These are phyloP conservation scores for Celastrina argiolus DNA, from an alignment of 2,888 invertebrate species.

Conservation along the genomic window DNA sequence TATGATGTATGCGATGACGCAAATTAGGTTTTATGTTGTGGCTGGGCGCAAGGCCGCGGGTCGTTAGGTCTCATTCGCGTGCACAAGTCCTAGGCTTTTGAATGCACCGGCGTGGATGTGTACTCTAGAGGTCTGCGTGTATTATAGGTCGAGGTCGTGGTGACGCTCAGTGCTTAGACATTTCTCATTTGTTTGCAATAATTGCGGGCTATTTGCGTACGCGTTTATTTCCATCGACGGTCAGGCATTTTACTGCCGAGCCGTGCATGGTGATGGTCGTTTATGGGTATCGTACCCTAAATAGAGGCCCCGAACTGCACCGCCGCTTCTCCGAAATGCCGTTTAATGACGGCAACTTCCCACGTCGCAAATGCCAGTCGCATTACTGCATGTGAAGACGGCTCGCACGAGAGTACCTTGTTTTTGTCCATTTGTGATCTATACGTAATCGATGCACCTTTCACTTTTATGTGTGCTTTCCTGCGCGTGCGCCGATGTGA, in stretches of 20 bases:
- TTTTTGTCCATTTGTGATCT: constrained; percentile 19
- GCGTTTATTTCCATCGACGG: background rate
- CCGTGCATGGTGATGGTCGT: background rate
- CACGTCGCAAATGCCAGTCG: constrained; percentile 1
- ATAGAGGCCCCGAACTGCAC: background rate
- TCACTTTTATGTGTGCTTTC: constrained; percentile 29
- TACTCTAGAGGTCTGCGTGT: background rate
- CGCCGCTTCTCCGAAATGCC: background rate
- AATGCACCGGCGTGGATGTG: background rate
- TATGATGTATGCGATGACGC: background rate
- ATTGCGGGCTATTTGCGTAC: background rate
- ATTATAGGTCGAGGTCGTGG: constrained; percentile 12
- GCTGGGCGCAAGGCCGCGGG: constrained; percentile 11
- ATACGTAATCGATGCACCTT: constrained; percentile 25
- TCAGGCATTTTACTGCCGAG: background rate
- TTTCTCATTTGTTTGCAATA: background rate
- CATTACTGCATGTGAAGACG: constrained; percentile 11
- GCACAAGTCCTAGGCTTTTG: constrained; percentile 17
- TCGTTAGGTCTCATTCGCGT: constrained; percentile 20
- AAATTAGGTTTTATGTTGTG: constrained; percentile 10
- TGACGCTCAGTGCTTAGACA: background rate
- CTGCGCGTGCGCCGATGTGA: constrained; percentile 24
- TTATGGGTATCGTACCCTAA: background rate
- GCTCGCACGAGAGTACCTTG: background rate
- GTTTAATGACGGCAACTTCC: constrained; percentile 10